Base-by-base conservation (phyloP, 2,888 invertebrate species). In the Schizotus pectinicornis region DNA sequence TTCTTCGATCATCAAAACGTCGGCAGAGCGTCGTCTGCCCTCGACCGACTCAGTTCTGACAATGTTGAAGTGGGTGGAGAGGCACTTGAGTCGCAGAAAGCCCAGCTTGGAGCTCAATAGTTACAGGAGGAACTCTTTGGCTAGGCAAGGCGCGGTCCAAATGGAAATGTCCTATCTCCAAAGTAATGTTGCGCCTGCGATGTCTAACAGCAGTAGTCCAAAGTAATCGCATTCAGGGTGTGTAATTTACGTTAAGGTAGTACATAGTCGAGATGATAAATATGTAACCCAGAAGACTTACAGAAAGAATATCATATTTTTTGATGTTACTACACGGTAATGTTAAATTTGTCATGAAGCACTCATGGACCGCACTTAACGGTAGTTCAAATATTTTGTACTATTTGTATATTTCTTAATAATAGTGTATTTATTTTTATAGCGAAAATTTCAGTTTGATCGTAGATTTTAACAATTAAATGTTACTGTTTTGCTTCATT, bases 41-140 rank as follows among this genome's bases (percentile, higher is more conserved):
- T 92, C 92, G 33, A 92, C 94, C 0, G 94, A 95, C 79, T 92
- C 94, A 0, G 94, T 95, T 0, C 84, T 94, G 50, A 92, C 93
- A 0, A 88, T 95, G 88, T 82, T 95, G 47, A 92, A 92, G 74
- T 95, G 94, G 94, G 91, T 94, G 1, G 94, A 94, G 72, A 82
- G 93, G 9, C 93, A 94, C 76, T 86, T 93, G 75, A 88, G 89
- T 66, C 84, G 88, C 35, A 87, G 92, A 71, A 91, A 91, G 77
- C 92, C 92, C 0, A 81, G 82, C 49, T 73, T 77, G 39, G 80
- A 80, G 62, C 78, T 78, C 36, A 74, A 67, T 12, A 74, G 72
- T 6, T 74, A 74, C 55, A 80, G 89, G 22, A 85, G 88, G 48
- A 88, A 88, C 75, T 88, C 88, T 0, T 77, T 88, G 32, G 84